Percentiles rank a stretch among this genome's conserved stretches.
Conservation (phyloP, 2,113 vertebrate genomes). For the Zapornia atra region DNA sequence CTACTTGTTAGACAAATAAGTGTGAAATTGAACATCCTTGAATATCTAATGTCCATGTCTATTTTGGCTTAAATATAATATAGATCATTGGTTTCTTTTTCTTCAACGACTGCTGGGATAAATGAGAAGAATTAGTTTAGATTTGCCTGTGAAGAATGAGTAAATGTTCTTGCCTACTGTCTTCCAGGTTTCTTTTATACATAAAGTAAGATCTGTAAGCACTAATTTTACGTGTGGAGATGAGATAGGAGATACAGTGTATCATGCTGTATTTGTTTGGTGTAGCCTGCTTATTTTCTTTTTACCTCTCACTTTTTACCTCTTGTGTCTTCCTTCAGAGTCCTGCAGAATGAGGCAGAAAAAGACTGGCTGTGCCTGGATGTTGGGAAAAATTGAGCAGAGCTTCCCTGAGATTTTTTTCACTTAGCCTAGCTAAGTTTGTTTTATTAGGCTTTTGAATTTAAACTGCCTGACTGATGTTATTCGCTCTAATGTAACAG, state of each 20-base stretch:
- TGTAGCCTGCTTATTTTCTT: neutral
- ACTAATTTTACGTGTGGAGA: neutral
- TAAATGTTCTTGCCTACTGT: neutral
- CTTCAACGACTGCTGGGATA: neutral
- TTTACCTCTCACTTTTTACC: neutral
- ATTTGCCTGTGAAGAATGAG: neutral
- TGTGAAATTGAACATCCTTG: neutral
- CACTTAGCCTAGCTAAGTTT: neutral
- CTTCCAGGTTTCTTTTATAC: neutral
- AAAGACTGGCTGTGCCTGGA: neutral
- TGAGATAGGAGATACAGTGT: neutral
- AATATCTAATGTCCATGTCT: neutral
- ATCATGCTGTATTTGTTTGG: neutral
- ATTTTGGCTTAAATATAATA: neutral
- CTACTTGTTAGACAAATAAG: neutral
- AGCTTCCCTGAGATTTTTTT: neutral
- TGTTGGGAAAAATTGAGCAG: neutral
- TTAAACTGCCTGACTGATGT: neutral
- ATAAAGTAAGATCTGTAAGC: neutral
- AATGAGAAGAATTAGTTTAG: neutral
- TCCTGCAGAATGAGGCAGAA: neutral
- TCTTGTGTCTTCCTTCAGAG: neutral
- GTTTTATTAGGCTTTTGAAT: neutral
- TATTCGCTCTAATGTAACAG: neutral
- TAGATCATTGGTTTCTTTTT: neutral